Percentiles rank a stretch among this genome's conserved stretches.
Conservation (phyloP, 1,140 invertebrate genomes). For the Pentalonia nigronervosa region DNA sequence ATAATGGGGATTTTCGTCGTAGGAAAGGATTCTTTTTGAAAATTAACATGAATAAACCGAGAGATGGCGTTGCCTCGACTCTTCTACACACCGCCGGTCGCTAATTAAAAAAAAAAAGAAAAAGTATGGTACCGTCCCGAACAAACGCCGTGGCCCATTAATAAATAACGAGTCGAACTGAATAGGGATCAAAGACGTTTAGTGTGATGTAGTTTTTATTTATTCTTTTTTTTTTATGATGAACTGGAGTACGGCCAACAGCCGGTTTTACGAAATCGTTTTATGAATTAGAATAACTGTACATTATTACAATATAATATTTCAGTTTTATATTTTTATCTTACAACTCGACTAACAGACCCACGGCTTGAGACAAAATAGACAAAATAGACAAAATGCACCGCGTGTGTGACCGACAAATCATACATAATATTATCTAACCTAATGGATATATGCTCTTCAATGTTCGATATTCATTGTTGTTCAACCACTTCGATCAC, state of each 20-base stretch:
- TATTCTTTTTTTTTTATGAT: background rate
- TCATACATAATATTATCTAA: background rate
- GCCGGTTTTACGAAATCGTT: conserved; percentile 27
- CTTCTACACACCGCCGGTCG: too few species aligned
- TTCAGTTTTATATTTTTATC: conserved; percentile 37
- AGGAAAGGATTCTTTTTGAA: background rate
- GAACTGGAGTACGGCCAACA: conserved; percentile 13
- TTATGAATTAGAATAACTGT: conserved; percentile 41
- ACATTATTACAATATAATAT: conserved; percentile 2
- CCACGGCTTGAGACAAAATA: too few species aligned
- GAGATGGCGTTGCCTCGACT: conserved; percentile 47
- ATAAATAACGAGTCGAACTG: conserved; percentile 53
- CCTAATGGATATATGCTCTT: background rate
- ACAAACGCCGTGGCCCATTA: conserved; percentile 14
- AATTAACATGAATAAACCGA: conserved; percentile 18
- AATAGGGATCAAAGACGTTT: conserved; percentile 41
- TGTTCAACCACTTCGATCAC: background rate
- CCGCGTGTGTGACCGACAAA: background rate
- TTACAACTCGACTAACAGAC: background rate
- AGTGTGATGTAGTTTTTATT: conserved; percentile 25
- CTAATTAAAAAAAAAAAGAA: conserved; percentile 33
- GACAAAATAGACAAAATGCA: background rate
- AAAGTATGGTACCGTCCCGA: background rate
- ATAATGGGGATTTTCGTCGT: background rate
- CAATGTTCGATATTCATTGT: background rate